These are phyloP conservation scores for Schizothorax lantsangensis DNA, from an alignment of 2,797 vertebrate species.

Conservation along the genomic window DNA sequence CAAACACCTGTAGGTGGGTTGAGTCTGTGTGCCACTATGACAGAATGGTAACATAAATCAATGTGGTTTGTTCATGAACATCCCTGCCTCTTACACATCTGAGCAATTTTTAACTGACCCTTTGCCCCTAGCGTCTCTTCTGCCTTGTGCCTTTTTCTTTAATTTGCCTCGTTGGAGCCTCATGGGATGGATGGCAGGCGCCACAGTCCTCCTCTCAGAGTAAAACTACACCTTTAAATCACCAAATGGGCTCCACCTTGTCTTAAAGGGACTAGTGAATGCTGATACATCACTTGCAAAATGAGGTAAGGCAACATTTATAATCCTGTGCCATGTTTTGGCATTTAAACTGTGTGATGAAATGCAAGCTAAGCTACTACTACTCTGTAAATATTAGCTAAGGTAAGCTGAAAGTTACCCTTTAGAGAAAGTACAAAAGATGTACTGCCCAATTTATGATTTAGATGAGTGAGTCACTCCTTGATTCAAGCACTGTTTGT, in stretches of 20 bases:
- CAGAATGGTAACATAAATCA: slow-evolving; percentile 35
- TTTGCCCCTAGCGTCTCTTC: slow-evolving; percentile 40
- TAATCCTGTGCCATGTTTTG: not conserved
- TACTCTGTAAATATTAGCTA: slow-evolving; percentile 3
- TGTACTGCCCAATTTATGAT: not conserved
- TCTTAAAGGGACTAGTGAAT: not conserved
- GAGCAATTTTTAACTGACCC: slow-evolving; percentile 52
- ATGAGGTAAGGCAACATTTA: slow-evolving; percentile 8
- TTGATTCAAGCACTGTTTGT: not conserved
- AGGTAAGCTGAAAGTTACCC: not conserved
- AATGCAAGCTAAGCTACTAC: not conserved
- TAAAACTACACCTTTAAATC: slow-evolving; percentile 39
- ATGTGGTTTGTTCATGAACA: slow-evolving; percentile 20
- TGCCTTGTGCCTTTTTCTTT: slow-evolving; percentile 20
- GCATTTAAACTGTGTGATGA: slow-evolving; percentile 1
- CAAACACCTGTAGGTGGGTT: slow-evolving; percentile 32
- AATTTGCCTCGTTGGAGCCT: slow-evolving; percentile 28
- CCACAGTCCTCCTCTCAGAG: not conserved
- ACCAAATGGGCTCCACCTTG: slow-evolving; percentile 4
- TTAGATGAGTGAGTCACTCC: not conserved
- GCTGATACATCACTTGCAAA: not conserved
- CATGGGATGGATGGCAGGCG: slow-evolving; percentile 37
- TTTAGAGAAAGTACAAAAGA: not conserved
- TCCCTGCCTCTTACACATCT: slow-evolving; percentile 35
- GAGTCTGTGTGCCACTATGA: slow-evolving; percentile 25